Evolutionary conservation across 92 coral and sea anemone genomes (phyloP).

Genomic region (Palythoa grandis): DNA sequence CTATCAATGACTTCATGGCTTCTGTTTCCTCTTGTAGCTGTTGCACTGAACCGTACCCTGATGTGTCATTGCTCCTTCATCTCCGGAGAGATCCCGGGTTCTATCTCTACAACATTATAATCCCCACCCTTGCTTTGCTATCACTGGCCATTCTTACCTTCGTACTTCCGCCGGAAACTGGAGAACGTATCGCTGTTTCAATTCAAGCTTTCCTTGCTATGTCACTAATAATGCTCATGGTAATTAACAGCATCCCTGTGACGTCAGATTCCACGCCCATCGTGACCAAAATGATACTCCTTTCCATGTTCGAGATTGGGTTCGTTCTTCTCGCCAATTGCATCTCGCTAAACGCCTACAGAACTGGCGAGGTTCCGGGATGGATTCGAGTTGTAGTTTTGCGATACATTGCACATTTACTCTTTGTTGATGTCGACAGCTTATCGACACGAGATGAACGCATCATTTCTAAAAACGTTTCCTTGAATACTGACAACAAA

Average conservation of each 20-base stretch:
- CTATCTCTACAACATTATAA: constrained; percentile 79
- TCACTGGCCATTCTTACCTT: constrained; percentile 80
- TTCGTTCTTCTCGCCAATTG: constrained; percentile 73
- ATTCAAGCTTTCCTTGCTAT: constrained; percentile 92
- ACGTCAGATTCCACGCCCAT: constrained; percentile 90
- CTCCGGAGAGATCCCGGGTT: constrained; percentile 87
- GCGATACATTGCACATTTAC: constrained; percentile 66
- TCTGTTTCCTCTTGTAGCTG: constrained; percentile 54
- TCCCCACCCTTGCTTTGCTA: constrained; percentile 86
- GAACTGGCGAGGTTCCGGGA: constrained; percentile 63
- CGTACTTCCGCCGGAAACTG: constrained; percentile 86
- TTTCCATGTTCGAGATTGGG: constrained; percentile 81
- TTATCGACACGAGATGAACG: not conserved
- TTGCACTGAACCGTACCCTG: constrained; percentile 89
- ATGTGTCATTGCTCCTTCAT: constrained; percentile 74
- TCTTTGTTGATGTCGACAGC: constrained; percentile 54
- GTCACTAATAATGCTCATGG: constrained; percentile 84
- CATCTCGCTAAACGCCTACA: constrained; percentile 71
- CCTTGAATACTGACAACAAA: not conserved
- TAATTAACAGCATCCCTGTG: constrained; percentile 78
- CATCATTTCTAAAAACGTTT: not conserved
- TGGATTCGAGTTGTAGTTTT: constrained; percentile 82
- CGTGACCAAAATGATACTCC: constrained; percentile 61
- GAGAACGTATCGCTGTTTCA: constrained; percentile 86
- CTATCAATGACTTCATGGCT: not conserved